Evolutionary conservation across 2,113 vertebrate species (phyloP).

Genomic region (Halcyon malimbica): DNA sequence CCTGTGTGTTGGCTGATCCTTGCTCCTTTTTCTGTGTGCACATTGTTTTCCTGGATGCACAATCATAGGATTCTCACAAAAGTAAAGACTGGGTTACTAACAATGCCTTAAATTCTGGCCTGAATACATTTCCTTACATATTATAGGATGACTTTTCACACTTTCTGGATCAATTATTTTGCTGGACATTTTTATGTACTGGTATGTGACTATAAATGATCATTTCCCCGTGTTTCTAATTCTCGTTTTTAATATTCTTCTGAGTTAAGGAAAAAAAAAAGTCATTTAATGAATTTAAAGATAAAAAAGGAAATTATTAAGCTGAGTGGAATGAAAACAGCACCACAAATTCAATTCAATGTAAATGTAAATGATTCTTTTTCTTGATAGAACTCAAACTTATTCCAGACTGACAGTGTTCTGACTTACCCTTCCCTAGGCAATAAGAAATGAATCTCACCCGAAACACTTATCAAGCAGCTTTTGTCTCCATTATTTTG

Average conservation of each 20-base stretch:
- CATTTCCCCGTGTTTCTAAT: neutral
- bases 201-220: neutral
- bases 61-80: neutral
- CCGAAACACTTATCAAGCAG: neutral
- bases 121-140: neutral
- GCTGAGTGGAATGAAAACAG: neutral
- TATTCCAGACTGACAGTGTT: neutral
- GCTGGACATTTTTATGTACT: neutral
- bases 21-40: neutral
- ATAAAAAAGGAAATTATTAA: neutral
- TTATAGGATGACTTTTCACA: neutral
- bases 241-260: neutral
- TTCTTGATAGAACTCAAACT: neutral
- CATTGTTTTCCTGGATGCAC: neutral
- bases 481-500: neutral
- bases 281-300: neutral
- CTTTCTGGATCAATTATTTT: neutral
- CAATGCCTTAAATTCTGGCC: neutral
- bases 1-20: neutral
- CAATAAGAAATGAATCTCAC: neutral
- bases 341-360: neutral
- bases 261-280: neutral
- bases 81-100: neutral
- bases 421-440: neutral
- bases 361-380: neutral